A percentile compares a stretch with the other conserved stretches of the same genome.
Conservation (phyloP, 2,888 invertebrate genomes). For the Chloromyia formosa region DNA sequence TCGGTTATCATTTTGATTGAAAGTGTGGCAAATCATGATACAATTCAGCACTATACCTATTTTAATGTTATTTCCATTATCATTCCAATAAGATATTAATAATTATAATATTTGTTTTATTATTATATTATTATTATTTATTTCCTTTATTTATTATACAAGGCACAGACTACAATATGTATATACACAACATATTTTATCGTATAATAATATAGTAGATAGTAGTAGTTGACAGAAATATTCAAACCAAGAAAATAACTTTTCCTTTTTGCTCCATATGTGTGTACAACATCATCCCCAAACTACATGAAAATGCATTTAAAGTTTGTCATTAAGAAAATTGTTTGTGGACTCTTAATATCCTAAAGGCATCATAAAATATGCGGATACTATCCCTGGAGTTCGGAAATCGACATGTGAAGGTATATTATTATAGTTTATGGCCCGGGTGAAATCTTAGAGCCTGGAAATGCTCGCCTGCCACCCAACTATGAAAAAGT, state of each 20-base stretch:
- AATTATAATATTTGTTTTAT: no score
- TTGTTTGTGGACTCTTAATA: slow-evolving; percentile 45
- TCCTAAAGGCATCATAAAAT: slow-evolving; percentile 39
- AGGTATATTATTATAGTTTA: slow-evolving; percentile 31
- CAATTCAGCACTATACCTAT: no score
- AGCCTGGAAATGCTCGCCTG: not conserved
- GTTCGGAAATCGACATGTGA: slow-evolving; percentile 25
- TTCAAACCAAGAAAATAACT: not conserved
- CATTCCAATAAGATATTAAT: no score
- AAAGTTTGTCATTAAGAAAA: slow-evolving; percentile 46
- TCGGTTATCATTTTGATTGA: no score
- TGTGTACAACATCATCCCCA: not conserved
- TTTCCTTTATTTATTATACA: no score
- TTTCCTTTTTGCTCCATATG: slow-evolving; percentile 26
- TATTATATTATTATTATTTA: no score
- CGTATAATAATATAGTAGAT: no score
- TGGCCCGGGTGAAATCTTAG: slow-evolving; percentile 9
- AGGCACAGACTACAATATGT: no score
- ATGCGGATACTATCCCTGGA: slow-evolving; percentile 11
- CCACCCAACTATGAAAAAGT: slow-evolving; percentile 12
- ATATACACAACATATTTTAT: no score
- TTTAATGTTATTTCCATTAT: no score
- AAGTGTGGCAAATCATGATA: no score
- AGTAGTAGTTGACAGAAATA: no score
- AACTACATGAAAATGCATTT: slow-evolving; percentile 44